phyloP scores from a whole-genome alignment of 2,888 invertebrate genomes.

The Trichogramma evanescens region DNA sequence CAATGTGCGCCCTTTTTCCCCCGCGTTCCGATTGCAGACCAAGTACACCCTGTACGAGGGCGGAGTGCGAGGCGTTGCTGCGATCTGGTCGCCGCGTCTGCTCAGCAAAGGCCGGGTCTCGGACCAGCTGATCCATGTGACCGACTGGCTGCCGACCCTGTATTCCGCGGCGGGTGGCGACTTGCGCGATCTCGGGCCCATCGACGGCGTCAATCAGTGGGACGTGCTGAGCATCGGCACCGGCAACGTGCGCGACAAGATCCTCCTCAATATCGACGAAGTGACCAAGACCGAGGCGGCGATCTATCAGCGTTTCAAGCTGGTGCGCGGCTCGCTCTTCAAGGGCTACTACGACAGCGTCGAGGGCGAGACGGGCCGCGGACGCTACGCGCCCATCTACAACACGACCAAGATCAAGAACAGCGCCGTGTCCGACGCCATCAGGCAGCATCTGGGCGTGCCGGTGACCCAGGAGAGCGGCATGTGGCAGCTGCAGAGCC shows the following conservation, averaged over 20 bases:
- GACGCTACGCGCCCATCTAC: slow-evolving; percentile 31
- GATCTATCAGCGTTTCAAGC: slow-evolving; percentile 38
- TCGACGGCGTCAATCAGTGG: slow-evolving; percentile 53
- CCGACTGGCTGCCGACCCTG: slow-evolving; percentile 67
- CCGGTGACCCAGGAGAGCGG: slow-evolving; percentile 41
- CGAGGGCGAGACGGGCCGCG: slow-evolving; percentile 39
- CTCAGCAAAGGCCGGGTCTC: slow-evolving; percentile 54
- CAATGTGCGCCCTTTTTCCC: neutral
- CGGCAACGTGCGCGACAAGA: slow-evolving; percentile 42
- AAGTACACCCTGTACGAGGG: slow-evolving; percentile 70
- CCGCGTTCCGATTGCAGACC: slow-evolving; percentile 44
- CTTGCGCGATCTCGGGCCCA: slow-evolving; percentile 34
- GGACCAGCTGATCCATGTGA: slow-evolving; percentile 58
- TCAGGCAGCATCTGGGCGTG: slow-evolving; percentile 37
- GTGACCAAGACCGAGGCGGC: slow-evolving; percentile 38
- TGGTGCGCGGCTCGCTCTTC: slow-evolving; percentile 34
- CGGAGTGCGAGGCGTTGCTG: slow-evolving; percentile 57
- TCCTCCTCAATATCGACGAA: slow-evolving; percentile 53
- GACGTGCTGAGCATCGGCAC: slow-evolving; percentile 43
- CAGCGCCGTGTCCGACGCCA: slow-evolving; percentile 38
- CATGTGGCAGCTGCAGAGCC: slow-evolving; percentile 34
- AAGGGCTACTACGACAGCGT: slow-evolving; percentile 39
- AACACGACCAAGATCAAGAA: slow-evolving; percentile 32
- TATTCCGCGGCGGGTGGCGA: slow-evolving; percentile 56
- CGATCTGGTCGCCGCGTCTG: slow-evolving; percentile 60